Conservation (phyloP, 2,113 vertebrate genomes). For the Chamaea fasciata region DNA sequence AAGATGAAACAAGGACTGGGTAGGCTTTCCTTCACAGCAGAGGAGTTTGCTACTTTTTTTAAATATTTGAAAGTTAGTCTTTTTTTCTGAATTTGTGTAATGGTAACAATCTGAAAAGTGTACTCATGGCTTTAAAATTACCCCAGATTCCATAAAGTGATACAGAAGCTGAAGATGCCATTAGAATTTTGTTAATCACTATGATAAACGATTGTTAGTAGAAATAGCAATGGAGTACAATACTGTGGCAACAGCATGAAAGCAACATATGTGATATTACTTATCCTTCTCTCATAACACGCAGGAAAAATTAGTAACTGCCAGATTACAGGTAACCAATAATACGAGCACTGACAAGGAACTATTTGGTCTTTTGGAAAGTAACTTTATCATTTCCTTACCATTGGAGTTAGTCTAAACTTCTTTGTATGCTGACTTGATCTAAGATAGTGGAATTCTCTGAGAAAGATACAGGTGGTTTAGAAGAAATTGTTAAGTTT, state of each 20-base stretch:
- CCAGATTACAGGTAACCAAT: not conserved
- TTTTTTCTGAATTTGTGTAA: not conserved
- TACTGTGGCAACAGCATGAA: not conserved
- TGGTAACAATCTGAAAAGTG: not conserved
- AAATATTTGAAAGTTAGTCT: not conserved
- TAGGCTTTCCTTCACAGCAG: not conserved
- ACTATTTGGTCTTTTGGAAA: not conserved
- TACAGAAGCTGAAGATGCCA: not conserved
- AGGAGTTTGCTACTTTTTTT: not conserved
- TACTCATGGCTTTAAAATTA: not conserved
- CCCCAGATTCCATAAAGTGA: not conserved
- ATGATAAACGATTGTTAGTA: not conserved
- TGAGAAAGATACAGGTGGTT: not conserved
- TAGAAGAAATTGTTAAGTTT: not conserved
- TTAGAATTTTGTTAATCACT: not conserved
- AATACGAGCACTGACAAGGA: not conserved
- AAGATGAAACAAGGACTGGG: not conserved
- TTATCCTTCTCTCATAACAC: not conserved
- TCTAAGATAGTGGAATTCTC: not conserved
- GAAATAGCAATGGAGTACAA: not conserved
- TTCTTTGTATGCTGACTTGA: not conserved
- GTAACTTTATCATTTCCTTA: not conserved
- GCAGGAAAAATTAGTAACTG: not conserved
- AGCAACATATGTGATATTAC: not conserved
- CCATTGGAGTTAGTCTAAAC: not conserved